Base-by-base conservation (phyloP, 2,888 invertebrate species). In the Ectemnius continuus region DNA sequence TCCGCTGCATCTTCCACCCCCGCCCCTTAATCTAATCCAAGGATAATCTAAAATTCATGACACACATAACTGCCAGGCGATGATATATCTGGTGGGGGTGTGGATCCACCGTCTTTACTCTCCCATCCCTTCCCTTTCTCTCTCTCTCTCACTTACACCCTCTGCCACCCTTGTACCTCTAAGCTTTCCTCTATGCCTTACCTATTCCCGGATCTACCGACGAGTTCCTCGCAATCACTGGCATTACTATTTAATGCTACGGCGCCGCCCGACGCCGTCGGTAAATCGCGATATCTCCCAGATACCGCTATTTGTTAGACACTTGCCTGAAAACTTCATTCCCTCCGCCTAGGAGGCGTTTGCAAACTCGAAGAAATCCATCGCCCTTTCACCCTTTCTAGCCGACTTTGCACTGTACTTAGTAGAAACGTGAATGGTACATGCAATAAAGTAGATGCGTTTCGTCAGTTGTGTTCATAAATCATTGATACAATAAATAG, bases 21-120 rank as follows among this genome's bases (percentile, higher is more conserved):
- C 83, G 79, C 81, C 87, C 88, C 88, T 89, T 89, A 89, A 89
- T 89, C 89, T 89, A 89, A 89, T 89, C 89, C 88, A 81, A 87
- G 88, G 86, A 89, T 89, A 89, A 89, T 89, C 88, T 88, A 89
- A 89, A 89, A 89, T 89, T 89, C 89, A 89, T 89, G 89, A 87
- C 88, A 89, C 88, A 89, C 89, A 89, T 89, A 89, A 89, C 89
- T 89, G 89, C 89, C 89, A 89, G 88, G 88, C 89, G 89, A 89
- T 89, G 89, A 89, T 89, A 89, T 89, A 89, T 89, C 87, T 88
- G 87, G 85, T 80, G 82, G 88, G 86, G 86, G 83, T 83, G 82
- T 82, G 83, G 79, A 80, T 79, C 83, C 80, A 78, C 63, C 77
- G 75, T 80, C 81, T 81, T 78, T 71, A 73, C 77, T 63, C 75